Evolutionary conservation across 1,140 invertebrate genomes (phyloP).

Genomic region (Drosophila melanica): DNA sequence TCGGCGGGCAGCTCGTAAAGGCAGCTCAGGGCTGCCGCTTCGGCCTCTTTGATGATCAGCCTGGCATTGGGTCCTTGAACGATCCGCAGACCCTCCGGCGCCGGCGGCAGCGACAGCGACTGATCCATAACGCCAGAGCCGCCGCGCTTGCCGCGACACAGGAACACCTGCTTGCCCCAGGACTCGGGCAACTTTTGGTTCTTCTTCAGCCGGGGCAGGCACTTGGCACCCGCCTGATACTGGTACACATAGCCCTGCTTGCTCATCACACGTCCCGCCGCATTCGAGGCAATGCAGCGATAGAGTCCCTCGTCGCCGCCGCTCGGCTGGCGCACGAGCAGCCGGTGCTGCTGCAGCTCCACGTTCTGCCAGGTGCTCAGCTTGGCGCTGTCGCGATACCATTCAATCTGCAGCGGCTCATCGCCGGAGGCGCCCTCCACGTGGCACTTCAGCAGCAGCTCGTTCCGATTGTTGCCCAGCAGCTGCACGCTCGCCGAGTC

Average conservation of each 20-base stretch:
- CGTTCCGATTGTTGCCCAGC: conserved; percentile 85
- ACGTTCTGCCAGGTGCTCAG: conserved; percentile 86
- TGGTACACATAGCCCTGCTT: conserved; percentile 86
- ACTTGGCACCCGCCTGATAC: conserved; percentile 52
- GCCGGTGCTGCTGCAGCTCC: conserved; percentile 87
- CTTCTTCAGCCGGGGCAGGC: conserved; percentile 69
- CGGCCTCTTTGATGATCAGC: conserved; percentile 88
- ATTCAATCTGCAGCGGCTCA: conserved; percentile 89
- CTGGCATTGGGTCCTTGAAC: conserved; percentile 85
- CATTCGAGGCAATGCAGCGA: conserved; percentile 90
- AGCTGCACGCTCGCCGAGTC: conserved; percentile 88
- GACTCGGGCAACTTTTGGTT: conserved; percentile 86
- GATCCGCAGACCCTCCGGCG: conserved; percentile 65
- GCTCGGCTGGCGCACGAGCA: conserved; percentile 87
- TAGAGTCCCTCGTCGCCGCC: conserved; percentile 89
- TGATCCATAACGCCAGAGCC: conserved; percentile 46
- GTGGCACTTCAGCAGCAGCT: conserved; percentile 89
- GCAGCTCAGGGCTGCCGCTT: conserved; percentile 87
- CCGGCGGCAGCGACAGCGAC: conserved; percentile 36
- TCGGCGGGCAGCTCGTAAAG: conserved; percentile 86
- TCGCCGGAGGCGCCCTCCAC: conserved; percentile 87
- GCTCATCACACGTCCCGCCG: conserved; percentile 89
- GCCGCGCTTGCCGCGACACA: conserved; percentile 75
- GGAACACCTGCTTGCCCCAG: conserved; percentile 85
- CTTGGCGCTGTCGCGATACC: conserved; percentile 90